Conservation (phyloP, 2,888 invertebrate genomes). For the Conops quadrifasciatus region DNA sequence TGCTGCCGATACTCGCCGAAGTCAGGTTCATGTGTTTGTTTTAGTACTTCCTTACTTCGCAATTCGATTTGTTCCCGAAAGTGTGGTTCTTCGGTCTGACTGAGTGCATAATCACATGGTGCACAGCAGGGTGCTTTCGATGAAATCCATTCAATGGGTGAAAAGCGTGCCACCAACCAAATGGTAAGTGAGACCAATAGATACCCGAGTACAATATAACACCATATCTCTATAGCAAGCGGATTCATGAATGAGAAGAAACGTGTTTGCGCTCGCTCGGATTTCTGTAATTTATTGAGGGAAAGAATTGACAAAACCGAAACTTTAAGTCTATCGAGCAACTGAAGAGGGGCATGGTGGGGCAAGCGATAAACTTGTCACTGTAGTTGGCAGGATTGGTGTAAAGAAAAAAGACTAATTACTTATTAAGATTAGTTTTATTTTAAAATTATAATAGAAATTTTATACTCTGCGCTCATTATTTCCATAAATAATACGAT, state of each 20-base stretch:
- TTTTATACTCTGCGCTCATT: too few species aligned
- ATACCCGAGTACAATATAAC: conserved; percentile 81
- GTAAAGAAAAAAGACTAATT: too few species aligned
- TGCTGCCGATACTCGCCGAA: background rate
- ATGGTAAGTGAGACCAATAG: conserved; percentile 80
- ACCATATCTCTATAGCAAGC: conserved; percentile 85
- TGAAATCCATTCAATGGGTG: conserved; percentile 83
- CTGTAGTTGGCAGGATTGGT: too few species aligned
- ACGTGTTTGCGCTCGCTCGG: conserved; percentile 73
- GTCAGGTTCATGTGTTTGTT: background rate
- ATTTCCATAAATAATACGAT: too few species aligned
- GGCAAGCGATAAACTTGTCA: too few species aligned
- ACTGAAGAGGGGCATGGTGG: background rate
- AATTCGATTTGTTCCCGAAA: background rate
- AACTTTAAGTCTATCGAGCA: background rate
- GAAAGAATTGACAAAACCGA: background rate
- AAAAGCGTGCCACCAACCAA: conserved; percentile 86
- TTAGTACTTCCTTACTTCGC: background rate
- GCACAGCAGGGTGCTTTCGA: conserved; percentile 69
- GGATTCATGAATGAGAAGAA: conserved; percentile 90
- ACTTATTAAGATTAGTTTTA: too few species aligned
- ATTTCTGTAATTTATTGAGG: conserved; percentile 19
- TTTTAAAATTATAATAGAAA: too few species aligned
- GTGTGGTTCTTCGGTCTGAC: conserved; percentile 45
- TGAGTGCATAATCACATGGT: conserved; percentile 62